Evolutionary conservation across 2,797 vertebrate genomes (phyloP).

Genomic region (Cyclopterus lumpus): DNA sequence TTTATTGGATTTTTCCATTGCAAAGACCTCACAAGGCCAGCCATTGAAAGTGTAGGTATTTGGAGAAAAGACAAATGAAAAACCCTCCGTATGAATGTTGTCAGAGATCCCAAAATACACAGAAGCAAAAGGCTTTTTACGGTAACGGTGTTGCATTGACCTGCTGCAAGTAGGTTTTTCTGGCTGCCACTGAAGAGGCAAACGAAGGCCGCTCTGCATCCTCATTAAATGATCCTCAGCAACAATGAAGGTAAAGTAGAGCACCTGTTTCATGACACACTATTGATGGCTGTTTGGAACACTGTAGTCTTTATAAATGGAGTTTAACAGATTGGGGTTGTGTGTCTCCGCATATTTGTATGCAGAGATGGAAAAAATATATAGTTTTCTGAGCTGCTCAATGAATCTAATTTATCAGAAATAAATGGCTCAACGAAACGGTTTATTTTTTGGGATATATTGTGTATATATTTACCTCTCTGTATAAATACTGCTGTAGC

Average conservation of each 20-base stretch:
- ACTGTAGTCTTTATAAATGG: too few species aligned
- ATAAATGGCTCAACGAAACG: too few species aligned
- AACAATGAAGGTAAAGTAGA: not conserved
- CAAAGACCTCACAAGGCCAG: not conserved
- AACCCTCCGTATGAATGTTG: not conserved
- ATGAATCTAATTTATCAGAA: too few species aligned
- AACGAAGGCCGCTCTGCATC: not conserved
- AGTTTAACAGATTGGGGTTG: too few species aligned
- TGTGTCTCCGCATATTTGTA: too few species aligned
- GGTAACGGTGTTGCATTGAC: not conserved
- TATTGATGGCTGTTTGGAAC: too few species aligned
- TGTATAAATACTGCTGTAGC: too few species aligned
- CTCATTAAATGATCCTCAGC: not conserved
- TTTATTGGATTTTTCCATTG: not conserved
- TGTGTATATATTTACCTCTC: too few species aligned
- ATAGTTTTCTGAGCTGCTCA: too few species aligned
- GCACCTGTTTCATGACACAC: not conserved
- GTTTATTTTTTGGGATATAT: too few species aligned
- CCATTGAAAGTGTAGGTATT: not conserved
- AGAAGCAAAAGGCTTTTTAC: not conserved
- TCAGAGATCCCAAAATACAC: not conserved
- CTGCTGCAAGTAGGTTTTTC: not conserved
- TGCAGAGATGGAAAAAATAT: too few species aligned
- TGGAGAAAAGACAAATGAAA: not conserved
- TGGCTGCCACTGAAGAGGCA: not conserved